phyloP scores from a whole-genome alignment of 2,113 vertebrate genomes.

The Leptocoma aspasia region DNA sequence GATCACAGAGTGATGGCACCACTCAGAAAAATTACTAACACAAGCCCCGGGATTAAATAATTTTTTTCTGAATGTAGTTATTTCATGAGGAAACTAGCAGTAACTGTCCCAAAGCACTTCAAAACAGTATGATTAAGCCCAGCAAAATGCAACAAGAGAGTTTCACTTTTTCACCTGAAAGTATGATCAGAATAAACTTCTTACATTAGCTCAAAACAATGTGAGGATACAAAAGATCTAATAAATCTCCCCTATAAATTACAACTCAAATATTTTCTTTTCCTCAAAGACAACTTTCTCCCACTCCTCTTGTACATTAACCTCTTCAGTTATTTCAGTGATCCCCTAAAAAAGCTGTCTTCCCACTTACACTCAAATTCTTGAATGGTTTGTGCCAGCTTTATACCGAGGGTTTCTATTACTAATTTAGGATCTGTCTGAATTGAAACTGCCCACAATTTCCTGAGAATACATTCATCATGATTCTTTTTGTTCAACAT shows the following conservation, averaged over 20 bases:
- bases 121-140: background rate
- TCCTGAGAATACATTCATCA: background rate
- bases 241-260: background rate
- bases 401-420: background rate
- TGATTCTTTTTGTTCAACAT: background rate
- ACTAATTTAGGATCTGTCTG: background rate
- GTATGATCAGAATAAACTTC: background rate
- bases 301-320: background rate
- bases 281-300: background rate
- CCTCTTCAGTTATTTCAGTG: background rate
- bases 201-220: background rate
- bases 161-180: background rate
- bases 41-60: background rate
- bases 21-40: background rate
- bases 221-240: background rate
- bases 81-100: background rate
- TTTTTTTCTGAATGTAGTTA: background rate
- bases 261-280: background rate
- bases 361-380: background rate
- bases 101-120: background rate
- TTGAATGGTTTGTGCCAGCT: background rate
- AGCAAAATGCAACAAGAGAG: background rate
- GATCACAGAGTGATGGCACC: background rate
- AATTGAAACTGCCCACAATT: background rate
- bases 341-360: background rate